phyloP scores from a whole-genome alignment of 2,797 vertebrate species.

The Kryptolebias ocellatus region DNA sequence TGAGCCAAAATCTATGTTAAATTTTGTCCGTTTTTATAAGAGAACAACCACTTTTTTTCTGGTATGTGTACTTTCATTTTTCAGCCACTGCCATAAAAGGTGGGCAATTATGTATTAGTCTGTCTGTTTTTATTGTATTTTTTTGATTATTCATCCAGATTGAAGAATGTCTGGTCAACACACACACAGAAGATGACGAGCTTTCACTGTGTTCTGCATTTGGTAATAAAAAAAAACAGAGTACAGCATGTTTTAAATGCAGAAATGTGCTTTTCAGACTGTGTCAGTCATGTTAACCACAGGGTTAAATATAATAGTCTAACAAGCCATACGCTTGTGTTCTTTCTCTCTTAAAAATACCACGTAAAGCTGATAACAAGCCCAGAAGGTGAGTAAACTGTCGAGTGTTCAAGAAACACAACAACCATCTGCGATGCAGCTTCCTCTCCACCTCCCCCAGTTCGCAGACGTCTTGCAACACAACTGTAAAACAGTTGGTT shows the following conservation, averaged over 20 bases:
- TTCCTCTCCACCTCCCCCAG: slow-evolving; percentile 76
- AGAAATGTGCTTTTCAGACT: slow-evolving; percentile 22
- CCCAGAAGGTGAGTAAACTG: slow-evolving; percentile 74
- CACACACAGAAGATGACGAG: too few relatives aligned
- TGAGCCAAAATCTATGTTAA: too few relatives aligned
- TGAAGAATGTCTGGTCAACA: background rate
- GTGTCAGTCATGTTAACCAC: slow-evolving; percentile 27
- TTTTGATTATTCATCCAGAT: background rate
- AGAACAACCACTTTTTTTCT: too few relatives aligned
- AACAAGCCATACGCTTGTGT: slow-evolving; percentile 52
- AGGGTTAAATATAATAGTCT: slow-evolving; percentile 42
- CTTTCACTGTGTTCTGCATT: background rate
- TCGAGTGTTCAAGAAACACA: slow-evolving; percentile 68
- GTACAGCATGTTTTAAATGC: slow-evolving; percentile 10
- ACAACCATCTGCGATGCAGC: slow-evolving; percentile 73
- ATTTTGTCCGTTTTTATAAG: too few relatives aligned
- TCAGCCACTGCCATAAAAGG: too few relatives aligned
- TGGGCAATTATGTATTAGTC: too few relatives aligned
- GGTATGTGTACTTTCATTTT: too few relatives aligned
- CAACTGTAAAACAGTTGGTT: slow-evolving; percentile 67
- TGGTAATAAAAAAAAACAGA: slow-evolving; percentile 7
- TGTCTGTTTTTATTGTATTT: too few relatives aligned
- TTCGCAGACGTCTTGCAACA: slow-evolving; percentile 73
- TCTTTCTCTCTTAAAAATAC: slow-evolving; percentile 41
- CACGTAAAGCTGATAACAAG: slow-evolving; percentile 65